Conservation (phyloP, 2,113 vertebrate genomes). For the Saguinus imperator region DNA sequence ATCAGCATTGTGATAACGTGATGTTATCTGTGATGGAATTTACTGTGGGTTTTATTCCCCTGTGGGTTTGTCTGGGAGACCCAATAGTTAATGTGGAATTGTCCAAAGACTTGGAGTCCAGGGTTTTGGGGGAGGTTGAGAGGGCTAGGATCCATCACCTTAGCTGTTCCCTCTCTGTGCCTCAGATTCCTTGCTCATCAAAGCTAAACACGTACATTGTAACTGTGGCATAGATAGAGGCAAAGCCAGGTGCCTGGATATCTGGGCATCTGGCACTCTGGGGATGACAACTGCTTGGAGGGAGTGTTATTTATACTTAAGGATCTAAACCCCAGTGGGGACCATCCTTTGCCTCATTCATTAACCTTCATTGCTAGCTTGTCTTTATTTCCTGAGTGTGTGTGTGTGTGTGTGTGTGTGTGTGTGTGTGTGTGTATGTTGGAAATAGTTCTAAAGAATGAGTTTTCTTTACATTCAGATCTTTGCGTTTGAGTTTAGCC, state of each 20-base stretch:
- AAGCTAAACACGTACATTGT: neutral
- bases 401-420: neutral
- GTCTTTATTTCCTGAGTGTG: neutral
- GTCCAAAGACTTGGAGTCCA: neutral
- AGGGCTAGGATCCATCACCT: neutral
- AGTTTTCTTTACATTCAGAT: constrained; percentile 1
- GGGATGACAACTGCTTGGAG: neutral
- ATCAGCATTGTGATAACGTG: neutral
- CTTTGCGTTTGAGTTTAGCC: constrained; percentile 30
- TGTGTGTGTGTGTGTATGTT: neutral
- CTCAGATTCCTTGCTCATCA: neutral
- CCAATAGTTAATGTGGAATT: neutral
- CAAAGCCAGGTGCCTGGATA: neutral
- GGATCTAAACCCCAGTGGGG: neutral
- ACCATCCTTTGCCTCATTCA: neutral
- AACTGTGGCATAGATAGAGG: neutral
- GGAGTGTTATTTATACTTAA: neutral
- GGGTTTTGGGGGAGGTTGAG: neutral
- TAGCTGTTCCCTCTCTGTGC: neutral
- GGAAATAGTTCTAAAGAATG: neutral
- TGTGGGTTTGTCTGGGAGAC: neutral
- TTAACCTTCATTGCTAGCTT: neutral
- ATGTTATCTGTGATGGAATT: neutral
- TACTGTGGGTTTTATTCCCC: neutral
- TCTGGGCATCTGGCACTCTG: no score